A percentile compares a stretch with the other conserved stretches of the same genome.
Evolutionary conservation across 1,140 invertebrate species (phyloP).

Genomic region (Drosophila prosaltans): DNA sequence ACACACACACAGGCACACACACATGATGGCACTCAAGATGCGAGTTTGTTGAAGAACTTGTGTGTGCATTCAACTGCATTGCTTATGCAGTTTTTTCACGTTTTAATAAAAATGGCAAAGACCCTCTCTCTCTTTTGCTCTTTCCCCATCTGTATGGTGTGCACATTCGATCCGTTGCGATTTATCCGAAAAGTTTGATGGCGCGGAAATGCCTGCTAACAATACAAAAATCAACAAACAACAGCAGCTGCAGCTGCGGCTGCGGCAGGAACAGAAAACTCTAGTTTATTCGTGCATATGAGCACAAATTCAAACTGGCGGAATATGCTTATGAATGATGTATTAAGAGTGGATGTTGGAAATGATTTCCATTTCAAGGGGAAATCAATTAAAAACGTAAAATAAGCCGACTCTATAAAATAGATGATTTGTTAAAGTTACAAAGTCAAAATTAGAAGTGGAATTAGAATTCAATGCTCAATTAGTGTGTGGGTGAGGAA

Average conservation of each 20-base stretch:
- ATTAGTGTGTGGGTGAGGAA: background rate
- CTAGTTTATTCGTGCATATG: constrained; percentile 51
- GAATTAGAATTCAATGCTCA: background rate
- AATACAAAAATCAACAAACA: constrained; percentile 37
- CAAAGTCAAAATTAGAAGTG: background rate
- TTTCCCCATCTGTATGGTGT: no score
- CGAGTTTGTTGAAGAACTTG: constrained; percentile 49
- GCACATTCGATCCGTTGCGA: constrained; percentile 54
- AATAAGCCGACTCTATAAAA: background rate
- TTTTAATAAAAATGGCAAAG: constrained; percentile 65
- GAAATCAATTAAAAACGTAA: constrained; percentile 2
- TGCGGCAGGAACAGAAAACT: constrained; percentile 3
- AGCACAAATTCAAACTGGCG: constrained; percentile 30
- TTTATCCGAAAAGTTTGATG: constrained; percentile 71
- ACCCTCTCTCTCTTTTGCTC: background rate
- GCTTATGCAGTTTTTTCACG: constrained; percentile 47
- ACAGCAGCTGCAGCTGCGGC: no score
- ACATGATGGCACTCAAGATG: constrained; percentile 55
- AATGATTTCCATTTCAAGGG: constrained; percentile 1
- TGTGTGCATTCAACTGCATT: constrained; percentile 72
- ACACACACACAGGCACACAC: constrained; percentile 11
- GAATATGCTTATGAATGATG: constrained; percentile 45
- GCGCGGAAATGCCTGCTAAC: constrained; percentile 61
- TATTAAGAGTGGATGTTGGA: background rate
- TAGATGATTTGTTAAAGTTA: background rate